Evolutionary conservation across 2,888 invertebrate species (phyloP), one percentile per base, ranked within the genome.

Genomic region (Sphaerophoria rueppellii): DNA sequence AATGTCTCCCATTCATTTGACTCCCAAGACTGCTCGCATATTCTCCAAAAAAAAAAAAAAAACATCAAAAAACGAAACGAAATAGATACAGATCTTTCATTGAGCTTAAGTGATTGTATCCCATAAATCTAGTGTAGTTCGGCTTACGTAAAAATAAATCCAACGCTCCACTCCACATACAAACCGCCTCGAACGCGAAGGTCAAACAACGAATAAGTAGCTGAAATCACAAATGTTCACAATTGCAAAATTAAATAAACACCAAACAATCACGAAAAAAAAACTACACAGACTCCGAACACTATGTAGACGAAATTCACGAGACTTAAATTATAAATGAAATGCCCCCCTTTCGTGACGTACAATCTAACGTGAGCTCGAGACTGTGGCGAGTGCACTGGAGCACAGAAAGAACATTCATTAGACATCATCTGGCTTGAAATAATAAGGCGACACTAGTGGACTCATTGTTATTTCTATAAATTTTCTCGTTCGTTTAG

Each of bases 241-340:
- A 78, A 70, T 74, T 71, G 78, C 71, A 71, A 83, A 83, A 79
- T 83, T 83, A 55, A 83, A 80, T 83, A 79, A 83, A 79, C 74
- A 79, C 75, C 73, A 65, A 69, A 73, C 78, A 58, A 71, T 63
- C 82, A 74, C 74, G 74, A 74, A 65, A 50, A 50, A 16, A 34
- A 5, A 16, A 35, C 35, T 14, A 74, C 57, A 58, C 58, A 58
- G 60, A 82, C 70, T 63, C 65, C 48, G 55, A 54, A 72, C 46
- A 37, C 65, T 65, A 50, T 24, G 24, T 24, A 24, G 24, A 24
- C 24, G 35, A 63, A 48, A 50, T 37, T 65, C 50, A 65, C 35
- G 35, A 50, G 65, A 37, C 34, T 43, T 61, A 24, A 43, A 5
- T 55, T 34, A n/a, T 7, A 5, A 5, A 55, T n/a, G 9, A 37